Percentiles rank a stretch among this genome's conserved stretches.
Evolutionary conservation across 2,797 vertebrate species (phyloP).

Genomic region (Onychomys torridus): DNA sequence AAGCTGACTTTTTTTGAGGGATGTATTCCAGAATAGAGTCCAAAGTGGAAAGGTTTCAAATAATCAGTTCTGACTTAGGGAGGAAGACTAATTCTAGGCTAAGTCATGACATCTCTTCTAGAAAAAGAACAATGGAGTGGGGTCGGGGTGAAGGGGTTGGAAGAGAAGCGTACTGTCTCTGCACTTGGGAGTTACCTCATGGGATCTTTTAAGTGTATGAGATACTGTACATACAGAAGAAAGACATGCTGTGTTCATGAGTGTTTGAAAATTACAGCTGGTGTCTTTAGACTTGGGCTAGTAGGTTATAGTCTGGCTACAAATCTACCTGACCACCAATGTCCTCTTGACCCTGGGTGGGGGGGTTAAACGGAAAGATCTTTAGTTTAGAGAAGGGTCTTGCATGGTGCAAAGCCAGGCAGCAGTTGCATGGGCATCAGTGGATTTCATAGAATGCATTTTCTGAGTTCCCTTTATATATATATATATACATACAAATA

Average conservation of each 20-base stretch:
- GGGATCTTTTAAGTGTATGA: background rate
- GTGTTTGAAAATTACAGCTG: background rate
- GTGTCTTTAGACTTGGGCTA: background rate
- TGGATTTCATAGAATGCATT: background rate
- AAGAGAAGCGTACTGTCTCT: background rate
- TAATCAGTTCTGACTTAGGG: background rate
- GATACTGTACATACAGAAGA: no score
- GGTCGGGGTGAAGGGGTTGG: background rate
- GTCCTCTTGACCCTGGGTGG: background rate
- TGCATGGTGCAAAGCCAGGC: background rate
- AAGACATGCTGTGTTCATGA: background rate
- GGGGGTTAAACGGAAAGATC: background rate
- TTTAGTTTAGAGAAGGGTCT: background rate
- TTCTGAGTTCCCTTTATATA: background rate
- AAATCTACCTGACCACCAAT: background rate
- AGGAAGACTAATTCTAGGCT: background rate
- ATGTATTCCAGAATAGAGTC: background rate
- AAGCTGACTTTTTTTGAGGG: background rate
- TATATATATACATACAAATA: no score
- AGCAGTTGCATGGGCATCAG: rapidly evolving
- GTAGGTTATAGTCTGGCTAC: background rate
- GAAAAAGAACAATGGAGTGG: background rate
- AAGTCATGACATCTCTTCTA: background rate
- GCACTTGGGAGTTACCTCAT: rapidly evolving
- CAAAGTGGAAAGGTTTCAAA: background rate